phyloP scores from a whole-genome alignment of 2,797 vertebrate genomes.

The Danio jaintianensis region DNA sequence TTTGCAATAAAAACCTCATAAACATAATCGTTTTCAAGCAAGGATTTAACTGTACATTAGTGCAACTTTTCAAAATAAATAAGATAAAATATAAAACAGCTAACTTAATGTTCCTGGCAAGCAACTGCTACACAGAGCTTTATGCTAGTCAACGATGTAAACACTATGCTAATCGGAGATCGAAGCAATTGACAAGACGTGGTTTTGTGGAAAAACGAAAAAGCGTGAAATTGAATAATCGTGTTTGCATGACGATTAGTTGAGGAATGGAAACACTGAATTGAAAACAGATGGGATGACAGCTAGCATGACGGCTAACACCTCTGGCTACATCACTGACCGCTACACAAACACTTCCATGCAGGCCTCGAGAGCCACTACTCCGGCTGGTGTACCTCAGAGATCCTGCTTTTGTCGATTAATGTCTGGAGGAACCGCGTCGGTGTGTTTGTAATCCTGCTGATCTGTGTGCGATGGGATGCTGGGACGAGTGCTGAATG shows the following conservation, averaged over 20 bases:
- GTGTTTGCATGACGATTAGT: not conserved
- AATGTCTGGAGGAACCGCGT: not conserved
- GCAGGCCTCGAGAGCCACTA: not conserved
- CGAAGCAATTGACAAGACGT: not conserved
- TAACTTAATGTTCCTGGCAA: not conserved
- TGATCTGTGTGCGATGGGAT: not conserved
- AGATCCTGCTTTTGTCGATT: not conserved
- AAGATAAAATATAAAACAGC: too few species aligned
- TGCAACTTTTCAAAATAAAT: too few species aligned
- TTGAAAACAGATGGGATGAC: conserved; percentile 44
- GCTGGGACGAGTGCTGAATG: not conserved
- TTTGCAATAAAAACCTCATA: not conserved
- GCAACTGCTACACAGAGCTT: not conserved
- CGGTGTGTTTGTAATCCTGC: not conserved
- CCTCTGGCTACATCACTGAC: conserved; percentile 13
- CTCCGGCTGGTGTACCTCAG: not conserved
- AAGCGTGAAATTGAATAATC: not conserved
- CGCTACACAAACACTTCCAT: not conserved
- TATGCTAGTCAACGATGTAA: not conserved
- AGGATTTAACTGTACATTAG: not conserved
- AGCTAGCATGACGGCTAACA: conserved; percentile 35
- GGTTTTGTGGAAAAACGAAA: not conserved
- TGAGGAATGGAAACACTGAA: not conserved
- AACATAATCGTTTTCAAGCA: not conserved
- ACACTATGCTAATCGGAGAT: not conserved